Conservation (phyloP, 92 coral and sea anemone species). For the Muricea muricata region DNA sequence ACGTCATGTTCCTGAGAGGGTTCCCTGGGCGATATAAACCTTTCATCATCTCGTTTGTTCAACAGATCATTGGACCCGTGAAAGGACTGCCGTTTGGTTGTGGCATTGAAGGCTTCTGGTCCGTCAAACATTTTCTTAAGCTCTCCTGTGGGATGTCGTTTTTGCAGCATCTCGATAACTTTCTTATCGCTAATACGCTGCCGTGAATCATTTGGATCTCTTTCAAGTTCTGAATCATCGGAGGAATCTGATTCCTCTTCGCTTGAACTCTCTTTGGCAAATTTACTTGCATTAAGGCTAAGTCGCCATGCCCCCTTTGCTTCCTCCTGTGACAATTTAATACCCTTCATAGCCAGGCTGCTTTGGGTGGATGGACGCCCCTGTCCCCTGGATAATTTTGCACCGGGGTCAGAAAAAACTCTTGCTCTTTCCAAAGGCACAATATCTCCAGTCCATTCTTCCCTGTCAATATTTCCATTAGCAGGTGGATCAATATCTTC, state of each 20-base stretch:
- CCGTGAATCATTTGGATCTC: conserved; percentile 18
- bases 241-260: conserved; percentile 14
- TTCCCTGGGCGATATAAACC: background rate
- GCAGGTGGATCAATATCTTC: background rate
- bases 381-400: background rate
- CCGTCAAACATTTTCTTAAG: conserved; percentile 41
- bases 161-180: conserved; percentile 33
- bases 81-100: conserved; percentile 37
- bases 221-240: background rate
- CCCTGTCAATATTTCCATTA: background rate
- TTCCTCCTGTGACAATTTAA: conserved; percentile 39
- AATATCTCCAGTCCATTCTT: background rate
- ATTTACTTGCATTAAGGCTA: background rate
- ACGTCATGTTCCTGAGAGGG: background rate
- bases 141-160: conserved; percentile 30
- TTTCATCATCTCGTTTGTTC: background rate
- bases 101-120: conserved; percentile 30
- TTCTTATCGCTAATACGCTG: conserved; percentile 26
- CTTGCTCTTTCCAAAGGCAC: conserved; percentile 18
- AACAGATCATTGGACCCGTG: background rate
- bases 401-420: conserved; percentile 37
- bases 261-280: background rate
- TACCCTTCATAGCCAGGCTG: background rate
- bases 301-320: conserved; percentile 27
- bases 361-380: background rate